A percentile compares a stretch with the other conserved stretches of the same genome.
phyloP scores from a whole-genome alignment of 2,888 invertebrate genomes.

The Euphydryas editha region DNA sequence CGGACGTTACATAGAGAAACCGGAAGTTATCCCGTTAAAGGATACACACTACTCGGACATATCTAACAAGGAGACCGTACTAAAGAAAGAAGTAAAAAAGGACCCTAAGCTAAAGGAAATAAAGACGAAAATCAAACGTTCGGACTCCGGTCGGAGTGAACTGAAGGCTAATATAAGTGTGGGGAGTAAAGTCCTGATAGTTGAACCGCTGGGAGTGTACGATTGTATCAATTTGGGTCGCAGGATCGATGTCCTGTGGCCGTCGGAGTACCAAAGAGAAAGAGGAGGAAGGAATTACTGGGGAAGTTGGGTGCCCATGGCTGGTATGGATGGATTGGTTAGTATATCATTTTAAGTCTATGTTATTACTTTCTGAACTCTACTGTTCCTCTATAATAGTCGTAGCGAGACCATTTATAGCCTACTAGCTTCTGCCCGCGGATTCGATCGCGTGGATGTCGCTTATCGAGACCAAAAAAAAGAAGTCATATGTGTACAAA shows the following conservation, averaged over 20 bases:
- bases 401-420: too few relatives aligned
- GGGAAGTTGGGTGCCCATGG: conserved; percentile 93
- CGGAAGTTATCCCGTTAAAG: conserved; percentile 64
- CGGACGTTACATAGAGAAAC: conserved; percentile 75
- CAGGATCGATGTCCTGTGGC: conserved; percentile 97
- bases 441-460: too few relatives aligned
- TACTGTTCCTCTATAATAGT: too few relatives aligned
- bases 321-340: conserved; percentile 96
- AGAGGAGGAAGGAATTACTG: conserved; percentile 94
- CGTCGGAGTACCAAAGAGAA: conserved; percentile 93
- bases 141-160: conserved; percentile 72
- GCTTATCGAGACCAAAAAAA: too few relatives aligned
- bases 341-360: conserved; percentile 44
- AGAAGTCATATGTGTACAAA: too few relatives aligned
- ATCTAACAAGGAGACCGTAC: conserved; percentile 59
- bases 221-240: conserved; percentile 96
- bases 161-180: conserved; percentile 71
- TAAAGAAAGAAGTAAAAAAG: conserved; percentile 65
- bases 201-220: conserved; percentile 86
- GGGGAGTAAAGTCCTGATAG: conserved; percentile 75
- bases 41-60: conserved; percentile 70
- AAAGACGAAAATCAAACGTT: conserved; percentile 74
- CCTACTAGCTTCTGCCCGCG: too few relatives aligned
- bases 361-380: not conserved
- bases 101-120: conserved; percentile 70